phyloP scores from a whole-genome alignment of 2,113 vertebrate genomes.

The Pedetes capensis region DNA sequence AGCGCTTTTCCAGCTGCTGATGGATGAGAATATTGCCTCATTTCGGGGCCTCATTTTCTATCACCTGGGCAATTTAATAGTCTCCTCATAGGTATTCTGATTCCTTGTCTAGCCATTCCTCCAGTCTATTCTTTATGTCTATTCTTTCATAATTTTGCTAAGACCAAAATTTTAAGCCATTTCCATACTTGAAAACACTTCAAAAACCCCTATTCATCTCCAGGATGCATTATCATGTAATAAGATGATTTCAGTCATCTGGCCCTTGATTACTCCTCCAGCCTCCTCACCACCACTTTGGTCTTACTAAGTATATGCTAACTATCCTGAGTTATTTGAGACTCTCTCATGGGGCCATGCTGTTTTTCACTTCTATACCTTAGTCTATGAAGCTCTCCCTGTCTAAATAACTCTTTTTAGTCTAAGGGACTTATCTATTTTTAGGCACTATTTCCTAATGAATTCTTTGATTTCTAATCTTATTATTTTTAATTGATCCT shows the following conservation, averaged over 20 bases:
- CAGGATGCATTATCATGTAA: background rate
- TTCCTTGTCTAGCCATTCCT: background rate
- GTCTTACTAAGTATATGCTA: background rate
- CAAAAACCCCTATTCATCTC: background rate
- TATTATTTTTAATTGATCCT: background rate
- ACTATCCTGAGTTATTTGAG: background rate
- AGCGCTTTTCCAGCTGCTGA: conserved; percentile 45
- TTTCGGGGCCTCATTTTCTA: conserved; percentile 32
- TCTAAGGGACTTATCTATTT: background rate
- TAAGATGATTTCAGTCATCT: background rate
- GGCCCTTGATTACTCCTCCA: background rate
- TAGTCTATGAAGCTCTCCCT: background rate
- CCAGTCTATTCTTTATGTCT: background rate
- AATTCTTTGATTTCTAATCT: background rate
- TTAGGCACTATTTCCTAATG: background rate
- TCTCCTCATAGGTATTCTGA: background rate
- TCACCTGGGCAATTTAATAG: background rate
- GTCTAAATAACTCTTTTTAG: background rate
- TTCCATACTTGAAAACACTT: background rate
- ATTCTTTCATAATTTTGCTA: conserved; percentile 26
- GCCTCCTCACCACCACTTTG: background rate
- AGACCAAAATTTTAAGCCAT: background rate
- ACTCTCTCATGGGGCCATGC: background rate
- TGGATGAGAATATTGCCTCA: background rate
- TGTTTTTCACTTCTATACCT: background rate